Evolutionary conservation across 2,113 vertebrate genomes (phyloP), one percentile per base, ranked within the genome.

Genomic region (Herpetotheres cachinnans): DNA sequence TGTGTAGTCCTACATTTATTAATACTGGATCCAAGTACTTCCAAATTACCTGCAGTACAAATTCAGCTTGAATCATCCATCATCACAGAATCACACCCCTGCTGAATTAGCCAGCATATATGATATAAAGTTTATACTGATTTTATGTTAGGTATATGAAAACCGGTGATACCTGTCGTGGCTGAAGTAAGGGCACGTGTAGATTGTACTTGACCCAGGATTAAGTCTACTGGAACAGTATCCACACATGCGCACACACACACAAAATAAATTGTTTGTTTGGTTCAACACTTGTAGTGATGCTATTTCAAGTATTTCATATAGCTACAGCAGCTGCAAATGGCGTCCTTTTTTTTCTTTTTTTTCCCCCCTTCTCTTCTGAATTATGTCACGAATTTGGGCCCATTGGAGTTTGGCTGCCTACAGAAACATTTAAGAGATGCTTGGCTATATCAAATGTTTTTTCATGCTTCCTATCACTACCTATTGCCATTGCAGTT

Each of bases 101-200:
- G n/a, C 13, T 80, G 62, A 65, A 69, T 44, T n/a, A 50, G 25
- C 11, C 20, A 36, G 26, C 1, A 3, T 24, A 18, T 16, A 19
- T 22, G n/a, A 30, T 9, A n/a, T 11, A 11, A n/a, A 21, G 19
- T 25, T 80, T n/a, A 11, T 32, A 30, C 1, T 69, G 5, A 9
- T 2, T 87, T 87, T 59, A 29, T 1, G 0, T 0, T 52, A 22
- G 13, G 2, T 56, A 8, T 54, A 13, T 61, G 49, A 65, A 63
- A 93, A 73, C 2, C 65, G 18, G 11, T 19, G 27, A 73, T 49
- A 46, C 4, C 18, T 59, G 32, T 34, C 3, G 0, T 27, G 34
- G 29, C 11, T 76, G 56, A 82, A 49, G 46, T 71, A n/a, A 82
- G 38, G 19, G 11, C 17, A 34, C 10, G 29, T 55, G 20, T 30